Evolutionary conservation across 2,888 invertebrate species (phyloP).

Genomic region (Standfussiana lucernea): DNA sequence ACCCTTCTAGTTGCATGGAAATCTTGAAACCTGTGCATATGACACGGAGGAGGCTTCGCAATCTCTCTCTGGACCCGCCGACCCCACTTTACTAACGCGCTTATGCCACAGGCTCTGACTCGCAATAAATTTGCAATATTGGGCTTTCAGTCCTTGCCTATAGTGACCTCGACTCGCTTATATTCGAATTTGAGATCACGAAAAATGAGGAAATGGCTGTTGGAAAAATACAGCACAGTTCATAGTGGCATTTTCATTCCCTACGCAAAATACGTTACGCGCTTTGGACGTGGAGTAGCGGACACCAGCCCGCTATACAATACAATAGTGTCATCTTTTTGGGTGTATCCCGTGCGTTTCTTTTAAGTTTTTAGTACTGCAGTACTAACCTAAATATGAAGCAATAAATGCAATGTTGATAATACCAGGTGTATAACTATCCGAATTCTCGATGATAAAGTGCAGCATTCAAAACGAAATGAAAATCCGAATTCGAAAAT

Average conservation of each 20-base stretch:
- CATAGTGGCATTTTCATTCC: neutral
- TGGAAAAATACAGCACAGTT: neutral
- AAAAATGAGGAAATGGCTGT: conserved; percentile 18
- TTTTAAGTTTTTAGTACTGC: neutral
- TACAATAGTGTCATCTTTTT: neutral
- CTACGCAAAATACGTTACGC: no score
- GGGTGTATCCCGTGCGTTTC: neutral
- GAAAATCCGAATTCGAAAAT: conserved; percentile 20
- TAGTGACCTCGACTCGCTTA: conserved; percentile 25
- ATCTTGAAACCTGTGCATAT: conserved; percentile 18
- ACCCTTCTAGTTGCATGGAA: neutral
- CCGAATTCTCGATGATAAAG: neutral
- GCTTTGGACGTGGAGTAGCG: no score
- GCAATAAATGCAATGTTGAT: neutral
- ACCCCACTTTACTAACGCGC: conserved; percentile 59
- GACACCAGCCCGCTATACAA: no score
- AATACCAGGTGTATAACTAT: neutral
- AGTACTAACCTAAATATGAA: neutral
- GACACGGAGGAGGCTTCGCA: conserved; percentile 37
- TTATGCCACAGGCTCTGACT: conserved; percentile 47
- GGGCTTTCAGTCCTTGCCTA: neutral
- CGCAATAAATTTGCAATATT: conserved; percentile 62
- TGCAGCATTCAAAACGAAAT: conserved; percentile 30
- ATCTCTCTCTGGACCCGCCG: conserved; percentile 1
- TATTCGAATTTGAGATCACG: conserved; percentile 33